phyloP scores from a whole-genome alignment of 2,888 invertebrate species.

The Cephus pulcher region DNA sequence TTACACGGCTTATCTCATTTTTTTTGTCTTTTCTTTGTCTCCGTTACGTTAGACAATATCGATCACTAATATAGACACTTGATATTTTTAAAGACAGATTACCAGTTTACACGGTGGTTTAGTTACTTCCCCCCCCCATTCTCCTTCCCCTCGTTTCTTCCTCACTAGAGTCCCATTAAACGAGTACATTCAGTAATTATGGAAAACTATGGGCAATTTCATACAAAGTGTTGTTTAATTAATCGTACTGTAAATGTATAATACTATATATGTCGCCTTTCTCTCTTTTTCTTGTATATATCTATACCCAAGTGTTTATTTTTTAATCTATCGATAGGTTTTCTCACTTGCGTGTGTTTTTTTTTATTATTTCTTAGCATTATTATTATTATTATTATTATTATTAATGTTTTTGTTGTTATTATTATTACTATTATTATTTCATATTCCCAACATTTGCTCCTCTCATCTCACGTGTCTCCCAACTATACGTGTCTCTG shows the following conservation, averaged over 20 bases:
- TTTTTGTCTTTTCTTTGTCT: constrained; percentile 45
- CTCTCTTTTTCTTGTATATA: too few relatives aligned
- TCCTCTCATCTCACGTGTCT: background rate
- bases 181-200: constrained; percentile 55
- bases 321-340: constrained; percentile 16
- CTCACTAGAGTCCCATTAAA: constrained; percentile 40
- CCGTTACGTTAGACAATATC: constrained; percentile 55
- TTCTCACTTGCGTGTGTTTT: constrained; percentile 8
- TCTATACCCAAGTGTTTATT: background rate
- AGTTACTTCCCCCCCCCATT: background rate
- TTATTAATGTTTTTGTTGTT: background rate
- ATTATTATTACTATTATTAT: constrained; percentile 8
- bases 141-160: background rate
- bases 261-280: constrained; percentile 49
- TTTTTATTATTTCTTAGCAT: constrained; percentile 20
- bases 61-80: constrained; percentile 63
- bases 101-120: constrained; percentile 24
- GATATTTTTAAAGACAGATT: constrained; percentile 56
- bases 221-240: constrained; percentile 47
- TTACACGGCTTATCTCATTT: constrained; percentile 26
- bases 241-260: constrained; percentile 53
- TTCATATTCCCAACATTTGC: background rate
- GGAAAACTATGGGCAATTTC: constrained; percentile 55
- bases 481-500: too few relatives aligned
- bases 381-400: constrained; percentile 12